A percentile compares a stretch with the other conserved stretches of the same genome.
phyloP scores from a whole-genome alignment of 35 echinoderm and acorn worm species.

The Apostichopus parvimensis region DNA sequence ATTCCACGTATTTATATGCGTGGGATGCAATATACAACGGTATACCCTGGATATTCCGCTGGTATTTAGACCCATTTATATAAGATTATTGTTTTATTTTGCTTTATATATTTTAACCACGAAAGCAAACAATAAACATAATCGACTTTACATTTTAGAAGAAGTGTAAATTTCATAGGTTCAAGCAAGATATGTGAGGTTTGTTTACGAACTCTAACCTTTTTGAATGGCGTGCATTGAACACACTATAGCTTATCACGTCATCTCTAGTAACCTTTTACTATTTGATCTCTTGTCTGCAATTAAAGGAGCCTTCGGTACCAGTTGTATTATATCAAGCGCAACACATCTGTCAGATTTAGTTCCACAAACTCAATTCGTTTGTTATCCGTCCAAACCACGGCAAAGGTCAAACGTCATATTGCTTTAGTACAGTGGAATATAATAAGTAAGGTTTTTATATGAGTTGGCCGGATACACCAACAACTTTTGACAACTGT shows the following conservation, averaged over 20 bases:
- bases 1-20: too few relatives aligned
- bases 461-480: too few relatives aligned
- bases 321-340: too few relatives aligned
- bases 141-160: not conserved
- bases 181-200: not conserved
- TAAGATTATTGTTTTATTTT: not conserved
- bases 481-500: too few relatives aligned
- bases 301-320: not conserved
- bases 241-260: not conserved
- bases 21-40: too few relatives aligned
- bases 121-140: not conserved
- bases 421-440: too few relatives aligned
- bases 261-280: not conserved
- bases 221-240: not conserved
- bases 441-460: too few relatives aligned
- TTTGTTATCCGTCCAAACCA: not conserved
- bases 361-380: not conserved
- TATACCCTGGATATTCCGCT: not conserved
- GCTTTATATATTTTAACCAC: not conserved
- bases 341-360: not conserved
- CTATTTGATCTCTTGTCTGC: not conserved
- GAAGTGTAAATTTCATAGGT: not conserved
- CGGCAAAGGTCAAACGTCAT: too few relatives aligned
- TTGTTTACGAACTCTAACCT: not conserved
- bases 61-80: not conserved